Conservation (phyloP, 2,888 invertebrate genomes). For the Agonopterix arenella region DNA sequence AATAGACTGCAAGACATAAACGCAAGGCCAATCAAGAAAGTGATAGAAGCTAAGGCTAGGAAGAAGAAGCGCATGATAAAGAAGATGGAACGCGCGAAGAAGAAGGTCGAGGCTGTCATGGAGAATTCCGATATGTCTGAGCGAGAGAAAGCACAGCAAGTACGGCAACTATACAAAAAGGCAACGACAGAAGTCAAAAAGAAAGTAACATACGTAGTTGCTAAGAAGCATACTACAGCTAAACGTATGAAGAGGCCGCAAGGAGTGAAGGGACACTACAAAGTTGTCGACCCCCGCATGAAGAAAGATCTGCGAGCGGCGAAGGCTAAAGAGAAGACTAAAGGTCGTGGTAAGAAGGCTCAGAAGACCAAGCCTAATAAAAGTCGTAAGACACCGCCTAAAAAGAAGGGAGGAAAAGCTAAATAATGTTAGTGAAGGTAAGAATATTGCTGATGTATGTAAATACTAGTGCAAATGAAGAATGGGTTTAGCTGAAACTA, state of each 20-base stretch:
- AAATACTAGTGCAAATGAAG: too few relatives aligned
- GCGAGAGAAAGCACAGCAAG: constrained; percentile 93
- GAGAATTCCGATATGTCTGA: constrained; percentile 94
- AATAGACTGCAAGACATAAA: constrained; percentile 91
- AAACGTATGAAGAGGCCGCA: constrained; percentile 87
- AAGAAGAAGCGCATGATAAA: constrained; percentile 94
- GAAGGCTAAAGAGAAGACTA: constrained; percentile 79
- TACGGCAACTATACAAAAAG: constrained; percentile 95
- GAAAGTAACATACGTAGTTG: constrained; percentile 94
- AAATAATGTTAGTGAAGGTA: constrained; percentile 23
- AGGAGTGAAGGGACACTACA: constrained; percentile 94
- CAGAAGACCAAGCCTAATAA: constrained; percentile 17
- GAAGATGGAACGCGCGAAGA: constrained; percentile 94
- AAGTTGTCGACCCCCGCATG: constrained; percentile 96
- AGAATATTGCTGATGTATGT: neutral
- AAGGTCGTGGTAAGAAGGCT: constrained; percentile 60
- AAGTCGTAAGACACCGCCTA: constrained; percentile 19
- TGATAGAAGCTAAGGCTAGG: constrained; percentile 97
- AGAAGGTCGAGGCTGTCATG: constrained; percentile 95
- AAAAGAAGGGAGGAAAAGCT: constrained; percentile 50
- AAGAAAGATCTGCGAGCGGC: constrained; percentile 92
- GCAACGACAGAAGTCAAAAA: constrained; percentile 90
- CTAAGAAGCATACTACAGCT: constrained; percentile 89
- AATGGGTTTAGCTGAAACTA: too few relatives aligned
- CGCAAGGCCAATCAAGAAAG: constrained; percentile 97